Evolutionary conservation across 2,888 invertebrate species (phyloP), one percentile per base, ranked within the genome.

Genomic region (Pediacus dermestoides): DNA sequence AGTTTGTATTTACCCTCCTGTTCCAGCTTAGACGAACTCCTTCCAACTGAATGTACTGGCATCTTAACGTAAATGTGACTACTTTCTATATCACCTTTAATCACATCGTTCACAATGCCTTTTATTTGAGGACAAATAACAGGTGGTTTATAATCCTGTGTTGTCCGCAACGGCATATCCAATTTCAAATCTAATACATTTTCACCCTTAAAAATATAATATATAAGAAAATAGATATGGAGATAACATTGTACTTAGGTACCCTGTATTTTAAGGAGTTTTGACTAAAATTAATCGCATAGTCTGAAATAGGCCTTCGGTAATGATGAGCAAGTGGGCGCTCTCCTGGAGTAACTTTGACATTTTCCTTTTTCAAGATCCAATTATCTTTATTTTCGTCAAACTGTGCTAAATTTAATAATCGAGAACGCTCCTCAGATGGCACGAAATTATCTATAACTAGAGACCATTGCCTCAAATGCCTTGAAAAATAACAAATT

Each of bases 401-500:
- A 64, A 82, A 89, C 34, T 78, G 74, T 8, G 88, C 80, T 50
- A 87, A 74, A 28, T 81, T 80, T 44, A 85, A 74, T 2, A 91
- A 74, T 45, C 85, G 81, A 26, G 78, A 78, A 58, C 85, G 83
- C 41, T 88, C 88, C 61, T 88, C 88, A 1, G 78, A 77, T 4
- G 91, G 91, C 59, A 93, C 86, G 70, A 93, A 93, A 68, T 89
- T 89, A 63, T 92, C 91, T 48, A 92, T 88, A 34, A 91, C 82
- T 18, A 92, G 75, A 61, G 84, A 85, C 68, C 90, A 87, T 40
- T 95, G 79, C 63, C 95, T 88, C 48, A 96, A 74, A 65, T 94
- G 94, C 50, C 81, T 77, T 51, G 12, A 63, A 61, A 48, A 37
- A 34, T 44, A 46, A 39, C n/a, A 7, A 7, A 18, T 6, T 18